phyloP scores from a whole-genome alignment of 2,113 vertebrate genomes.

The Cercocebus atys region DNA sequence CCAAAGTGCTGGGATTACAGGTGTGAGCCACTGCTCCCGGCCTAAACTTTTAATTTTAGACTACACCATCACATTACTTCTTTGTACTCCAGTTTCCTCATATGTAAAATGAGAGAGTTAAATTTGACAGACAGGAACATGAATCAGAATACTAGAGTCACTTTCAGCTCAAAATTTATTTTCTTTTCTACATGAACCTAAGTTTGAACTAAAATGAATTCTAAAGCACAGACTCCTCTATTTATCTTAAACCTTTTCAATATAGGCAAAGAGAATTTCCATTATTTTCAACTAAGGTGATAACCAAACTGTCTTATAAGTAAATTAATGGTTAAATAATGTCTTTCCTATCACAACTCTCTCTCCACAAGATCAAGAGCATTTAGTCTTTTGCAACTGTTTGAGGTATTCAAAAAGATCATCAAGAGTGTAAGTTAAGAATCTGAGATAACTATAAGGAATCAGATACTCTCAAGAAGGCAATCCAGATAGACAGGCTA shows the following conservation, averaged over 20 bases:
- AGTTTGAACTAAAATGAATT: slow-evolving; percentile 16
- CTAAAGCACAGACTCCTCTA: background rate
- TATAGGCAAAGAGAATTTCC: background rate
- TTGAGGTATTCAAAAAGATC: slow-evolving; percentile 27
- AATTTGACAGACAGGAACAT: background rate
- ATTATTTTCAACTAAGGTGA: slow-evolving; percentile 35
- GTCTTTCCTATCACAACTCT: slow-evolving; percentile 14
- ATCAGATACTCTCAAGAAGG: slow-evolving; percentile 20
- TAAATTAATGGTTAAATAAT: background rate
- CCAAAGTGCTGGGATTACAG: no score
- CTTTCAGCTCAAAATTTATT: background rate
- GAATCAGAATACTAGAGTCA: slow-evolving; percentile 8
- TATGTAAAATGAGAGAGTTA: slow-evolving; percentile 30
- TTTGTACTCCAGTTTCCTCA: background rate
- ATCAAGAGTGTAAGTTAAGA: slow-evolving; percentile 24
- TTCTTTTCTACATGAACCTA: background rate
- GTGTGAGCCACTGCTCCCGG: no score
- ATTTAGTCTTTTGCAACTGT: background rate
- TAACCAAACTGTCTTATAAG: background rate
- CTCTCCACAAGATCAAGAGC: background rate
- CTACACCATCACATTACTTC: background rate
- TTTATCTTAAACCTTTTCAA: slow-evolving; percentile 19
- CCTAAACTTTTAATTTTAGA: background rate
- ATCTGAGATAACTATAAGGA: slow-evolving; percentile 38
- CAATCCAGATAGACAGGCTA: background rate